Evolutionary conservation across 2,888 invertebrate genomes (phyloP).

Genomic region (Metalampra italica): DNA sequence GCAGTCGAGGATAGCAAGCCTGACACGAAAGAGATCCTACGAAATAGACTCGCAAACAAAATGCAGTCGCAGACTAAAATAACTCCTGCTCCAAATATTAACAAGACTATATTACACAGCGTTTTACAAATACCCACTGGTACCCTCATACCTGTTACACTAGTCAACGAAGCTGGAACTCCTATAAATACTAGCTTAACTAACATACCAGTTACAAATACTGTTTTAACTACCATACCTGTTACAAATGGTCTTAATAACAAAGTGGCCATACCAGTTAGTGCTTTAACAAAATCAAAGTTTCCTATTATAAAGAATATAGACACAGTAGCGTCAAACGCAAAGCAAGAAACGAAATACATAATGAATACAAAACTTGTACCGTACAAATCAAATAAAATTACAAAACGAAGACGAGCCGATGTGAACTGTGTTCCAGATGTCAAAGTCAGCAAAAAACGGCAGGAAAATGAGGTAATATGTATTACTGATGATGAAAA

Average conservation of each 20-base stretch:
- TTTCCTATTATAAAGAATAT: no score
- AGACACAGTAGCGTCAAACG: no score
- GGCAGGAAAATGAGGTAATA: no score
- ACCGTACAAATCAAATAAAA: no score
- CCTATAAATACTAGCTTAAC: slow-evolving; percentile 6
- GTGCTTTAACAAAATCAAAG: no score
- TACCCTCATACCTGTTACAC: slow-evolving; percentile 51
- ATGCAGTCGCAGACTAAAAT: slow-evolving; percentile 1
- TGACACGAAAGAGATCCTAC: slow-evolving; percentile 46
- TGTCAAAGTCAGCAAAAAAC: no score
- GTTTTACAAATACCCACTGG: slow-evolving; percentile 39
- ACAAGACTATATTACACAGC: slow-evolving; percentile 8
- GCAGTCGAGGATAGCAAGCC: slow-evolving; percentile 38
- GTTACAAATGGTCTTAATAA: neutral
- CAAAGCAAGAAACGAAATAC: no score
- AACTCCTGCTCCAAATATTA: slow-evolving; percentile 10
- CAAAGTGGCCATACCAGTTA: neutral
- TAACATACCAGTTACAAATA: neutral
- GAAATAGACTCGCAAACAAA: slow-evolving; percentile 25
- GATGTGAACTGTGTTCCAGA: no score
- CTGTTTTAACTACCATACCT: neutral
- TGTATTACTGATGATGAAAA: no score
- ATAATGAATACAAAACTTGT: no score
- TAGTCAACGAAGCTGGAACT: slow-evolving; percentile 25
- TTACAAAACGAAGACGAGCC: no score